Base-by-base conservation (phyloP, 2,888 invertebrate species). In the Ichneumoninae sp. region DNA sequence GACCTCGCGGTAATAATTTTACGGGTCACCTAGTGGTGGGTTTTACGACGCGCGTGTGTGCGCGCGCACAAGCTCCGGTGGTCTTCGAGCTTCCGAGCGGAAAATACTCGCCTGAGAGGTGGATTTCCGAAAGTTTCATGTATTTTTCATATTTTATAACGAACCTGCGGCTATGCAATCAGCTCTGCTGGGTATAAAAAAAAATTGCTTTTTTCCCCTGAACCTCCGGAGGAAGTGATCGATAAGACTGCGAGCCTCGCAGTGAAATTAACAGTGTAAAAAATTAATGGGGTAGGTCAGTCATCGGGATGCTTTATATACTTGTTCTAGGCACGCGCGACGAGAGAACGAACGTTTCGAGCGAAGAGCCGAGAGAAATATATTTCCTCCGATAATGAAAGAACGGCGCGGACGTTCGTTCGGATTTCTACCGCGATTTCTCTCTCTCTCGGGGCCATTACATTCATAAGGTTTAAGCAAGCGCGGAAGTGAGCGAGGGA, bases 1-100 rank as follows among this genome's bases (percentile, higher is more conserved):
- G 10, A 47, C 75, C 50, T 60, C 66, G 75, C 44, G 82, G 82
- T 76, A 71, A 82, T 85, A 85, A 85, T 76, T 85, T 73, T 50
- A 60, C 75, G 44, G 75, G 78, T 68, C 40, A 69, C 60, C 73
- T 63, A 57, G 68, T 60, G 50, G 66, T 47, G 26, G 70, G 65
- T 71, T 54, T 52, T 68, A 65, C 50, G 19, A n/a, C 54, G 36
- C 30, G 26, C 30, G 81, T 26, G 16, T 69, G 10, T 36, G 36
- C 54, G 50, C 54, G 30, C 54, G 30, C n/a, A 52, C 10, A 22
- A 30, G 40, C 50, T 50, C 68, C 13, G 13, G 16, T 33, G 22
- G 26, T 19, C 16, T 13, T 33, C 30, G 40, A 66, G 26, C 52
- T 73, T 73, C 52, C 50, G 6, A 36, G 69, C 19, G 68, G n/a